A percentile compares a stretch with the other conserved stretches of the same genome.
These are phyloP conservation scores for Panopea generosa DNA, from an alignment of 2,888 invertebrate species.

Conservation along the genomic window DNA sequence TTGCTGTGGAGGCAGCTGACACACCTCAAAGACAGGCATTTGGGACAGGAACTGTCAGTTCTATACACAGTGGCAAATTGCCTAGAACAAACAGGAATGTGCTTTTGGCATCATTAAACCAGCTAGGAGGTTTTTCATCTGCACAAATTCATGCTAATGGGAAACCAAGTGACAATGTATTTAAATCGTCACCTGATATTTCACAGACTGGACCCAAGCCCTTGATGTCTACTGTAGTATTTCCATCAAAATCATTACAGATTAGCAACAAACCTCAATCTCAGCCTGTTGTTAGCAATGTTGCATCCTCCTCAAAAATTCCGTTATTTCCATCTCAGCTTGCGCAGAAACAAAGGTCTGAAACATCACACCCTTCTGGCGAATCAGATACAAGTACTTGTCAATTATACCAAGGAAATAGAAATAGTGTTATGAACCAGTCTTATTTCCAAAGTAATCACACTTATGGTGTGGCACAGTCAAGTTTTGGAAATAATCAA, in stretches of 20 bases:
- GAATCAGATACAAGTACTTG: no score
- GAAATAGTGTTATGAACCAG: no score
- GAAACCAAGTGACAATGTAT: background rate
- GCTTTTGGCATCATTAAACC: no score
- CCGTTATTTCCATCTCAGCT: background rate
- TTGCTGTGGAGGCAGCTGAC: background rate
- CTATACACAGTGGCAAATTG: background rate
- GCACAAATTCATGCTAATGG: no score
- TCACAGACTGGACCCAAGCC: background rate
- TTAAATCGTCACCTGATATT: background rate
- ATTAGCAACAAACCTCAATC: background rate
- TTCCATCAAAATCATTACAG: slow-evolving; percentile 9
- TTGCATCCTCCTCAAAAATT: background rate
- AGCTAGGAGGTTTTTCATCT: no score
- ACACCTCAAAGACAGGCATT: background rate
- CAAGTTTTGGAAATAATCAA: no score
- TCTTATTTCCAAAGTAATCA: no score
- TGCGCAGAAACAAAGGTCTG: background rate
- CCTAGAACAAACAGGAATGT: no score
- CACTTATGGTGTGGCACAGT: no score
- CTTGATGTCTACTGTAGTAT: slow-evolving; percentile 26
- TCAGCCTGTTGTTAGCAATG: background rate
- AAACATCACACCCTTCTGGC: no score
- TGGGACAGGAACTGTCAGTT: background rate
- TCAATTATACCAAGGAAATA: no score